Percentiles rank a stretch among this genome's conserved stretches.
phyloP scores from a whole-genome alignment of 2,113 vertebrate species.

The Nanorana parkeri region DNA sequence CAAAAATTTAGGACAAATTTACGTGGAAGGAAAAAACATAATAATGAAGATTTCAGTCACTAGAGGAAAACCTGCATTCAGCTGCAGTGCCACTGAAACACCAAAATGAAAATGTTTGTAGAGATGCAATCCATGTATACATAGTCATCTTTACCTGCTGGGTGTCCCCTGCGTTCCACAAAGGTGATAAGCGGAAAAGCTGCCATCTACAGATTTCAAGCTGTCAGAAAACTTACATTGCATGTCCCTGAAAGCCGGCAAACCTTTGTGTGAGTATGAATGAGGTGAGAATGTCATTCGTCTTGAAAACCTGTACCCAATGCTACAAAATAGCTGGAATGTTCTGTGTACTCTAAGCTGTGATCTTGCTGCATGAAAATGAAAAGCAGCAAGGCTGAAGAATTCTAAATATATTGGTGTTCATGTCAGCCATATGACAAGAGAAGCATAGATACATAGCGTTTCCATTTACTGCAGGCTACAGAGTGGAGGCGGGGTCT shows the following conservation, averaged over 20 bases:
- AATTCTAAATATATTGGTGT: constrained; percentile 4
- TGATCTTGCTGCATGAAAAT: constrained; percentile 25
- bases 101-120: not conserved
- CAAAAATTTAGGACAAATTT: not conserved
- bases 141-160: constrained; percentile 63
- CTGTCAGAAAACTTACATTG: constrained; percentile 56
- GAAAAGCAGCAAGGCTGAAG: constrained; percentile 44
- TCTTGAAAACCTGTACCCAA: constrained; percentile 16
- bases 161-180: constrained; percentile 50
- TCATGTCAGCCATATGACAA: constrained; percentile 29
- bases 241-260: constrained; percentile 49
- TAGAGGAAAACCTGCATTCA: constrained; percentile 41
- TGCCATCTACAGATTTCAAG: constrained; percentile 46
- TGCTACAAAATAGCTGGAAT: constrained; percentile 42
- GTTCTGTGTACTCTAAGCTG: constrained; percentile 46
- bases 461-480: constrained; percentile 50
- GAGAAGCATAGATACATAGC: constrained; percentile 32
- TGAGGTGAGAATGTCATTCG: constrained; percentile 23
- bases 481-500: constrained; percentile 34
- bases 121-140: not conserved
- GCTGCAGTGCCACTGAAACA: constrained; percentile 8
- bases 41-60: not conserved
- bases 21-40: not conserved
- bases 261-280: constrained; percentile 39
- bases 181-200: constrained; percentile 45